Evolutionary conservation across 2,113 vertebrate species (phyloP).

Genomic region (Petrocephalus zakoni): DNA sequence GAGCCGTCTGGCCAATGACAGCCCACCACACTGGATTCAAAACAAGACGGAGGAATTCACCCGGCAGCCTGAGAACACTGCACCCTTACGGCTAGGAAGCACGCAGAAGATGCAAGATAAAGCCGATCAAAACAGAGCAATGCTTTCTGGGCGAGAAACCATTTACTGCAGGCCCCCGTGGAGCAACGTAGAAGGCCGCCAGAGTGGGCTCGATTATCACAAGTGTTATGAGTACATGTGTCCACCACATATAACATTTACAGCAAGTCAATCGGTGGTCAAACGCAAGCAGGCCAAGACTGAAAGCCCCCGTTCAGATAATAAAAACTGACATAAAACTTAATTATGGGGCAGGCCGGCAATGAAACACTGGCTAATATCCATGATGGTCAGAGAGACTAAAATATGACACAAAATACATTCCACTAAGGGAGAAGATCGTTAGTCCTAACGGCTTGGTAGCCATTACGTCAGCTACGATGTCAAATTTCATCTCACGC

Average conservation of each 20-base stretch:
- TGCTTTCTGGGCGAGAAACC: neutral
- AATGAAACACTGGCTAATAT: neutral
- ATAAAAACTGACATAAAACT: neutral
- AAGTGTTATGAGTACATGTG: neutral
- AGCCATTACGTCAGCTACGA: conserved; percentile 10
- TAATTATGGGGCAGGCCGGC: conserved; percentile 9
- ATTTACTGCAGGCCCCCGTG: neutral
- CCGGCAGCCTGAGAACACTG: neutral
- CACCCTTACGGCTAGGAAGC: neutral
- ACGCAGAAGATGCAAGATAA: neutral
- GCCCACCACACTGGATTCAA: neutral
- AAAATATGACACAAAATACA: conserved; percentile 20
- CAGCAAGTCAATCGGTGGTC: neutral
- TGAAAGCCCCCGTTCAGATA: neutral
- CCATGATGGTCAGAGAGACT: neutral
- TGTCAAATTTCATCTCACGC: conserved; percentile 12
- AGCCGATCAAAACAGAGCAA: neutral
- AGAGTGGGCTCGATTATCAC: neutral
- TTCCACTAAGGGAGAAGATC: conserved; percentile 13
- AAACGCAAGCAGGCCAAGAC: neutral
- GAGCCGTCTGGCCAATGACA: neutral
- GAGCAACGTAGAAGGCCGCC: neutral
- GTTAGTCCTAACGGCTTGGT: neutral
- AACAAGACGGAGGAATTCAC: neutral
- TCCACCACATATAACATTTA: neutral